Evolutionary conservation across 2,888 invertebrate genomes (phyloP), one percentile per base, ranked within the genome.

Genomic region (Agriopis leucophaearia): DNA sequence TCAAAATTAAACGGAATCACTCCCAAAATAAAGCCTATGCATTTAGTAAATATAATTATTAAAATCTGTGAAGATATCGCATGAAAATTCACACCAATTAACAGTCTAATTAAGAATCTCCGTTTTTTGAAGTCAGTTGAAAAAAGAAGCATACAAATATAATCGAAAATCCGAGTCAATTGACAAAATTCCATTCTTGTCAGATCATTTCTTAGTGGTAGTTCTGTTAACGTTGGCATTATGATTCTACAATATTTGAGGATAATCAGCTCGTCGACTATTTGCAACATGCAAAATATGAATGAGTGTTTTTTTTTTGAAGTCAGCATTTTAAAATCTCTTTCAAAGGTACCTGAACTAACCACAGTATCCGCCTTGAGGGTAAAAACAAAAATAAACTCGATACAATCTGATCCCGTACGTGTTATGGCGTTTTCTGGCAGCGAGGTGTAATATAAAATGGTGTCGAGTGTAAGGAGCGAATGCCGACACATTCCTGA

Each of bases 401-500:
- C 74, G 75, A 66, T 66, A 70, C 75, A 76, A 81, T 81, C 79
- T 75, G 79, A 81, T 82, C 77, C 69, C 74, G 72, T 78, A 77
- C 76, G 77, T 81, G 80, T 82, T 81, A 79, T 78, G 79, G 79
- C 76, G 76, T 80, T 78, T 80, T 83, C 80, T 79, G 80, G 77
- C 76, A 79, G 78, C 77, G 76, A 82, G 84, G 81, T 82, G 84
- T 81, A 85, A 84, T 85, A 88, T 84, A 84, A 88, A 88, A 86
- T 85, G 73, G 68, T 71, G 73, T 64, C 70, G 69, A 58, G 70
- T 62, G 66, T 74, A 74, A 73, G 73, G 73, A 72, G 72, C 69
- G 70, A 74, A 66, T 73, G 85, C 89, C 87, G 88, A 87, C 91
- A 89, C 91, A 89, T 92, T 91, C 68, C 64, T 68, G 27, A 44